Evolutionary conservation across 2,888 invertebrate species (phyloP).

Genomic region (Silvanus unidentatus): DNA sequence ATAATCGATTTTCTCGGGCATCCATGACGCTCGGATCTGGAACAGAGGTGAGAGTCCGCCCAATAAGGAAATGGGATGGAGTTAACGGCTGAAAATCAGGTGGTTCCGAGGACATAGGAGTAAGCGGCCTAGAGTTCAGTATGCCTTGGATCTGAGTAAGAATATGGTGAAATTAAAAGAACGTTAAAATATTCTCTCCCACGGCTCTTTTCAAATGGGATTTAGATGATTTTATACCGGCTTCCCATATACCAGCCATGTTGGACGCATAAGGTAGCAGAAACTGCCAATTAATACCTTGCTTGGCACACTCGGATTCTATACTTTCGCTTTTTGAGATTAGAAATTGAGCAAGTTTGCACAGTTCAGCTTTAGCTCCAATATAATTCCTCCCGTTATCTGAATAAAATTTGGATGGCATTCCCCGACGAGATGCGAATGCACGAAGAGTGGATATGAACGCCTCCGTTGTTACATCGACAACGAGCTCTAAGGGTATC

Average conservation of each 20-base stretch:
- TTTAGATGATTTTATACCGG: too few relatives aligned
- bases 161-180: too few relatives aligned
- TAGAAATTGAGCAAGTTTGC: background rate
- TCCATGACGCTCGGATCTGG: too few relatives aligned
- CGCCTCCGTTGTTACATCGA: slow-evolving; percentile 4
- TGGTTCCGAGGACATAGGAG: too few relatives aligned
- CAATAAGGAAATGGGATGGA: too few relatives aligned
- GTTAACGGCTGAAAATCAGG: too few relatives aligned
- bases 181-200: too few relatives aligned
- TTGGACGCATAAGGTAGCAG: background rate
- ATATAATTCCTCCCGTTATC: slow-evolving; percentile 11
- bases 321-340: background rate
- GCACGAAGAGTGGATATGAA: slow-evolving; percentile 10
- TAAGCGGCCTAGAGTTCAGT: too few relatives aligned
- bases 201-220: too few relatives aligned
- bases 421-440: slow-evolving; percentile 9
- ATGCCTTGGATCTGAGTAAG: too few relatives aligned
- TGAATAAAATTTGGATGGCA: slow-evolving; percentile 2
- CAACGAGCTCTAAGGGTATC: slow-evolving; percentile 9
- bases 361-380: slow-evolving; percentile 3
- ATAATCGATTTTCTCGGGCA: too few relatives aligned
- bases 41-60: too few relatives aligned
- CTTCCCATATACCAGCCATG: background rate
- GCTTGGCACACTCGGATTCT: background rate
- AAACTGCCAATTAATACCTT: background rate